Conservation (phyloP, 2,888 invertebrate genomes). For the Pseudococcus viburni region DNA sequence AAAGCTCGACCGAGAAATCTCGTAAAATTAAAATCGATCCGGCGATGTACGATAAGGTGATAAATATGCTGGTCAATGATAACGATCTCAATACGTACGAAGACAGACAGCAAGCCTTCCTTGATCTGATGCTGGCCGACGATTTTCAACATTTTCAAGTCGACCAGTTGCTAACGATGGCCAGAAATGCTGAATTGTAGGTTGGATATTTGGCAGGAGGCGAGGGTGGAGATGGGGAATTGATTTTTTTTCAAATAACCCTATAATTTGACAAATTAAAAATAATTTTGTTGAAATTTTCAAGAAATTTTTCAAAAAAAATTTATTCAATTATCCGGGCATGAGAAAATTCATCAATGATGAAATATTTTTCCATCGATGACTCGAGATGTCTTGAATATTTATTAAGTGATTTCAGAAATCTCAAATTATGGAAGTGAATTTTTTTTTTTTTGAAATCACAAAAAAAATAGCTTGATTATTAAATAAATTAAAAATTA, state of each 20-base stretch:
- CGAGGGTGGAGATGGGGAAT: neutral
- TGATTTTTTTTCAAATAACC: neutral
- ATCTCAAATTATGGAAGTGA: too few species aligned
- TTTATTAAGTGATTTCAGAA: too few species aligned
- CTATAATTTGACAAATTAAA: too few species aligned
- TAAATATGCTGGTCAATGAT: conserved; percentile 74
- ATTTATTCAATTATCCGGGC: too few species aligned
- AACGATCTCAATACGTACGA: conserved; percentile 67
- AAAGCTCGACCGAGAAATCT: conserved; percentile 76
- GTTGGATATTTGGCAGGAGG: conserved; percentile 68
- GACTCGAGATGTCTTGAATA: too few species aligned
- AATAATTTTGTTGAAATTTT: too few species aligned
- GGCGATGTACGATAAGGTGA: conserved; percentile 76
- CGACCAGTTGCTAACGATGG: conserved; percentile 76
- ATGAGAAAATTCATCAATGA: too few species aligned
- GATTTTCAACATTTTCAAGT: conserved; percentile 76
- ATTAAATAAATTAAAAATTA: too few species aligned
- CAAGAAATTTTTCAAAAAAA: too few species aligned
- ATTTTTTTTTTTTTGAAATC: too few species aligned
- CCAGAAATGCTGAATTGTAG: conserved; percentile 78
- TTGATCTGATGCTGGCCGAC: conserved; percentile 79
- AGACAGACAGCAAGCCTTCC: conserved; percentile 82
- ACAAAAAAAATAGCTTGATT: too few species aligned
- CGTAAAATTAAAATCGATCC: conserved; percentile 71
- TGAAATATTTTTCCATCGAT: too few species aligned